These are phyloP conservation scores for Nematolebias whitei DNA, from an alignment of 2,113 vertebrate genomes.

Conservation along the genomic window DNA sequence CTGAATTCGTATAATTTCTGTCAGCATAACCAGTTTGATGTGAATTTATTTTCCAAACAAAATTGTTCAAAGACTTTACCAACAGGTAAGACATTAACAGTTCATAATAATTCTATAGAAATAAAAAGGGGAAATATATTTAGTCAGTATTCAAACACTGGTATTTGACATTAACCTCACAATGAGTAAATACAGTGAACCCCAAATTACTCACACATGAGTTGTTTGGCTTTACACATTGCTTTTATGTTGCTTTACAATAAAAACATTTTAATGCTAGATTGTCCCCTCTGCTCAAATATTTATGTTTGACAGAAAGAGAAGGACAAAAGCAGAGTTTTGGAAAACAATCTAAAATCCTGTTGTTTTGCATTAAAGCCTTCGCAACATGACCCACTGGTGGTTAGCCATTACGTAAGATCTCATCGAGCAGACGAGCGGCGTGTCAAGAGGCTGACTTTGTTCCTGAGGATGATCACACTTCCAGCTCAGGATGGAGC, in stretches of 20 bases:
- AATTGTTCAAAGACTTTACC: no score
- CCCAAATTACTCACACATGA: constrained; percentile 12
- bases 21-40: no score
- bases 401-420: constrained; percentile 3
- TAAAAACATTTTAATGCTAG: no score
- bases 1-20: no score
- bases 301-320: constrained; percentile 1
- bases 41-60: no score
- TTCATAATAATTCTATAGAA: no score
- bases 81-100: no score
- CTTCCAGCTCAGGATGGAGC: constrained; percentile 11
- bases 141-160: no score
- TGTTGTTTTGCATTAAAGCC: constrained; percentile 1
- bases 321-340: neutral
- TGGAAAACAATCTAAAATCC: neutral
- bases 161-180: constrained; percentile 15
- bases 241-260: neutral
- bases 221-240: no score
- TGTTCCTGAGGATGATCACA: neutral
- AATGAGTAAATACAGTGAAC: constrained; percentile 24
- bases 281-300: neutral
- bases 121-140: neutral
- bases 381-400: neutral
- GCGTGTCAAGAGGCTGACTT: neutral
- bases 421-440: neutral